Evolutionary conservation across 2,797 vertebrate genomes (phyloP).

Genomic region (Ptychobarbus kaznakovi): DNA sequence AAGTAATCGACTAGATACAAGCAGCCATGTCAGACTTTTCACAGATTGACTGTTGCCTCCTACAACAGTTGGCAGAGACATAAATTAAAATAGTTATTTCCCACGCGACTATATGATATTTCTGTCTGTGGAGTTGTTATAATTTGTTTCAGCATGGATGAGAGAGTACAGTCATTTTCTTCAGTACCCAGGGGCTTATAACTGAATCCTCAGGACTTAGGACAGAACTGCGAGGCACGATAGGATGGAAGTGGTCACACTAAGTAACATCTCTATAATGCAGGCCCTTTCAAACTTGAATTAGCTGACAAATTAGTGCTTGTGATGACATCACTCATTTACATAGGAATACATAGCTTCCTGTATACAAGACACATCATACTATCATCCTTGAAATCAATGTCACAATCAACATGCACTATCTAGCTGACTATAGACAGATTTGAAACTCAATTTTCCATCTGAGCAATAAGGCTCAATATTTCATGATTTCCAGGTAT

Average conservation of each 20-base stretch:
- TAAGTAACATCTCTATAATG: slow-evolving; percentile 47
- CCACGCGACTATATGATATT: slow-evolving; percentile 43
- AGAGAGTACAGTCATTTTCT: slow-evolving; percentile 48
- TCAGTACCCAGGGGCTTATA: slow-evolving; percentile 50
- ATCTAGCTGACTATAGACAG: neutral
- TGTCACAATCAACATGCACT: neutral
- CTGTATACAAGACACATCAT: neutral
- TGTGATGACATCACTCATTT: slow-evolving; percentile 44
- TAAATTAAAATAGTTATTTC: slow-evolving; percentile 58
- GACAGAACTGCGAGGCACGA: slow-evolving; percentile 35
- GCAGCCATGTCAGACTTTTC: slow-evolving; percentile 37
- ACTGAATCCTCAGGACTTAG: slow-evolving; percentile 35
- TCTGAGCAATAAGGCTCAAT: neutral
- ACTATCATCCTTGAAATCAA: slow-evolving; percentile 6
- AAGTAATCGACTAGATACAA: slow-evolving; percentile 19
- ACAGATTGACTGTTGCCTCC: slow-evolving; percentile 49
- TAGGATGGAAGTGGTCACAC: slow-evolving; percentile 45
- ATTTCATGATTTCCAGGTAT: slow-evolving; percentile 18
- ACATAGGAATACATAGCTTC: slow-evolving; percentile 3
- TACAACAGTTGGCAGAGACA: slow-evolving; percentile 45
- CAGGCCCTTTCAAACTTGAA: slow-evolving; percentile 47
- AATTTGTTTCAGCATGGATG: slow-evolving; percentile 55
- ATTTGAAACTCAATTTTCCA: neutral
- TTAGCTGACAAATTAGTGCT: slow-evolving; percentile 53
- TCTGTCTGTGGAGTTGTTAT: slow-evolving; percentile 54